These are phyloP conservation scores for Nothocercus julius DNA, from an alignment of 2,113 vertebrate genomes.

Conservation along the genomic window DNA sequence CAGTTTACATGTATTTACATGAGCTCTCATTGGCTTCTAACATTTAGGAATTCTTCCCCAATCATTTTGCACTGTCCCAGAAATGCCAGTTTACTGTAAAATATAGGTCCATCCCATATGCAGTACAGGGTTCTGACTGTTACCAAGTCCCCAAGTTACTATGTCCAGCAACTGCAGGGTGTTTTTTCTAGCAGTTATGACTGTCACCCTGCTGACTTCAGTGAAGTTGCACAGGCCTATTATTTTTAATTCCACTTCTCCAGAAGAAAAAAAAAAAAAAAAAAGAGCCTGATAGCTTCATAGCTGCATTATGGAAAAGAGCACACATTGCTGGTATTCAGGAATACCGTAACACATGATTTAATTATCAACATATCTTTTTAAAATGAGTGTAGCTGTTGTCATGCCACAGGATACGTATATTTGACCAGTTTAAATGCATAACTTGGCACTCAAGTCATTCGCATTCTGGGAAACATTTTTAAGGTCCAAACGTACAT, in stretches of 20 bases:
- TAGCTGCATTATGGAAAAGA: neutral
- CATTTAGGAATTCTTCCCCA: neutral
- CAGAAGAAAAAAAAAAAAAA: neutral
- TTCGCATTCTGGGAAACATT: constrained; percentile 1
- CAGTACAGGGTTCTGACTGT: neutral
- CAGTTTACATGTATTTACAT: constrained; percentile 25
- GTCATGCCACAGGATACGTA: neutral
- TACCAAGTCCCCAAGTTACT: neutral
- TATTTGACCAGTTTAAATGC: constrained; percentile 51
- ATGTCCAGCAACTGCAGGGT: neutral
- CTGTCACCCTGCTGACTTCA: neutral
- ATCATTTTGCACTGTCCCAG: neutral
- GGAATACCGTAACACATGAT: neutral
- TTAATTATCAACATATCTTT: neutral
- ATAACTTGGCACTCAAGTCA: neutral
- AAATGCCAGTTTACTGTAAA: neutral
- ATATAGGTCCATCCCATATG: neutral
- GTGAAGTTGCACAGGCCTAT: neutral
- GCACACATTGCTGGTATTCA: neutral
- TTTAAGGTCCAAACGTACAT: neutral
- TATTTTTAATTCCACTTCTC: neutral
- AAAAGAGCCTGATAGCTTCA: neutral
- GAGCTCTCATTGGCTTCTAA: neutral
- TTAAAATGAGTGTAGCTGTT: neutral
- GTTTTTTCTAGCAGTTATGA: neutral